Conservation (phyloP, 1,140 invertebrate genomes). For the Chlorops oryzae region DNA sequence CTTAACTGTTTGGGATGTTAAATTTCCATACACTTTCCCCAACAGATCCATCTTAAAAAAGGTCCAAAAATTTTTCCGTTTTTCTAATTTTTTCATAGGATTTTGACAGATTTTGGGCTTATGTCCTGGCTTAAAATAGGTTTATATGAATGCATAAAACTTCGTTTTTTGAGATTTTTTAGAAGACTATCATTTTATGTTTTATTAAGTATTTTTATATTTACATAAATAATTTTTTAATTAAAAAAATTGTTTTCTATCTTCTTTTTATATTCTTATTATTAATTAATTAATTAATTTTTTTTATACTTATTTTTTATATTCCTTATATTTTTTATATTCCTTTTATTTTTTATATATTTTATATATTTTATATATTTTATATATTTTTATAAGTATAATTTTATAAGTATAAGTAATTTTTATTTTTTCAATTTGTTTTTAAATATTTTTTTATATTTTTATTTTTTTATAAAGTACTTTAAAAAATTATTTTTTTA, state of each 20-base stretch:
- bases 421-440: background rate
- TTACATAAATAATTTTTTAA: background rate
- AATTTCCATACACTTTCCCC: no score
- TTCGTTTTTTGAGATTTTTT: background rate
- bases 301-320: background rate
- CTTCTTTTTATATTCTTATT: background rate
- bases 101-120: no score
- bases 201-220: background rate
- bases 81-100: no score
- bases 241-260: background rate
- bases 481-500: constrained; percentile 10
- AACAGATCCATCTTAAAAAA: no score
- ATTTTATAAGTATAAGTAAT: background rate
- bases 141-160: no score
- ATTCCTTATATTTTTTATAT: no score
- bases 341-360: background rate
- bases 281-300: background rate
- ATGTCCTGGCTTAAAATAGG: no score
- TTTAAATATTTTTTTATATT: constrained; percentile 9
- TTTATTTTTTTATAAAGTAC: constrained; percentile 13
- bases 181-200: background rate
- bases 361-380: background rate
- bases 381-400: background rate
- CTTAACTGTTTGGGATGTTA: no score
- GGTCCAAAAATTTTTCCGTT: no score